phyloP scores from a whole-genome alignment of 2,888 invertebrate species.

The Oscheius sp. region DNA sequence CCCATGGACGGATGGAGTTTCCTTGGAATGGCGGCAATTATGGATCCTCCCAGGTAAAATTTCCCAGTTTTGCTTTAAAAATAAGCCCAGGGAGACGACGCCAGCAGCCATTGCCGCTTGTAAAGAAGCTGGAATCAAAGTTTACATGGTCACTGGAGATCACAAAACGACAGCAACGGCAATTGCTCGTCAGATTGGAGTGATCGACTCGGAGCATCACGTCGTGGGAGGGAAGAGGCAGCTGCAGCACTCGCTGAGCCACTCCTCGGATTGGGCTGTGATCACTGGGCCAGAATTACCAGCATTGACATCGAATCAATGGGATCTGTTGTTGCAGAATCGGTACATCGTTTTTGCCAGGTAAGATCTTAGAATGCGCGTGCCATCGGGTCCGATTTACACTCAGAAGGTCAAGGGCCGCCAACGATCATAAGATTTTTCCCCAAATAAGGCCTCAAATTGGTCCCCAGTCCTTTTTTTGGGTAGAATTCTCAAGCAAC shows the following conservation, averaged over 20 bases:
- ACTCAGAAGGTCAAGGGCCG: too few relatives aligned
- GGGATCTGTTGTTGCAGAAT: slow-evolving; percentile 47
- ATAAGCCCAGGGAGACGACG: slow-evolving; percentile 53
- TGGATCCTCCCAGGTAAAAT: slow-evolving; percentile 61
- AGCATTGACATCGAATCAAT: slow-evolving; percentile 42
- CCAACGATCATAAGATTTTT: too few relatives aligned
- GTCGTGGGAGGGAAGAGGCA: slow-evolving; percentile 37
- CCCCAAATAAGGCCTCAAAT: too few relatives aligned
- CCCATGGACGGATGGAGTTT: slow-evolving; percentile 59
- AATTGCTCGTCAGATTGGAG: slow-evolving; percentile 65
- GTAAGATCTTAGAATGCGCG: too few relatives aligned
- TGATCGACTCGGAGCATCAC: slow-evolving; percentile 51
- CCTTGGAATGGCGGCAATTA: slow-evolving; percentile 62
- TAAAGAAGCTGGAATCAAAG: slow-evolving; percentile 65
- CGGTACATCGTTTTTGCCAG: slow-evolving; percentile 52
- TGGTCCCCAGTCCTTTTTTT: too few relatives aligned
- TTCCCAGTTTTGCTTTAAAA: neutral
- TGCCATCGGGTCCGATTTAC: too few relatives aligned
- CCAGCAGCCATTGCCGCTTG: slow-evolving; percentile 59
- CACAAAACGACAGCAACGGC: slow-evolving; percentile 65
- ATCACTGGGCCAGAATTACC: slow-evolving; percentile 55
- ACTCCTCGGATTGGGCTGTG: slow-evolving; percentile 47
- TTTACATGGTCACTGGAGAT: slow-evolving; percentile 69
- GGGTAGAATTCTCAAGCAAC: too few relatives aligned
- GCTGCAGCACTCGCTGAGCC: slow-evolving; percentile 2